Percentiles rank a stretch among this genome's conserved stretches.
Evolutionary conservation across 2,113 vertebrate genomes (phyloP).

Genomic region (Anarhynchus alexandrinus): DNA sequence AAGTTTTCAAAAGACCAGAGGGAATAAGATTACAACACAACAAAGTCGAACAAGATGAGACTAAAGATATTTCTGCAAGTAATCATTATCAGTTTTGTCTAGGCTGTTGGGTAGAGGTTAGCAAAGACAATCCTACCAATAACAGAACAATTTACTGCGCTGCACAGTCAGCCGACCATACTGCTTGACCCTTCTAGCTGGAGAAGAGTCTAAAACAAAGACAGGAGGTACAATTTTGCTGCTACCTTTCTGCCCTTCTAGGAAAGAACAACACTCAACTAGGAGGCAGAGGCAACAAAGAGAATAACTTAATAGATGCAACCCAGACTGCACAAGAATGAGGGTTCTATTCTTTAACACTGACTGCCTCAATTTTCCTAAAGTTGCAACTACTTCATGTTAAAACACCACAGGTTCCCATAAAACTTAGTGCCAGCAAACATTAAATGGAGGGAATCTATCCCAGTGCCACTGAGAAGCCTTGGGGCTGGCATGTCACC

Average conservation of each 20-base stretch:
- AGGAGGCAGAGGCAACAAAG: background rate
- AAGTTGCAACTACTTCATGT: background rate
- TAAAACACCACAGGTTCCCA: background rate
- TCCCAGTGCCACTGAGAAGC: background rate
- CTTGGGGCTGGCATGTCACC: rapidly evolving
- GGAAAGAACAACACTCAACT: background rate
- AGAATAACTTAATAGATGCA: background rate
- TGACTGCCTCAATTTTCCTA: background rate
- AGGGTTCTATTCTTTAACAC: background rate
- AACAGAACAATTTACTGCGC: background rate
- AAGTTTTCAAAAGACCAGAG: background rate
- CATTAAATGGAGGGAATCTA: background rate
- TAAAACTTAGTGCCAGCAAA: background rate
- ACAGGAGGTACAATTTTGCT: background rate
- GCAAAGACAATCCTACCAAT: background rate
- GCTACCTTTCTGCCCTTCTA: background rate
- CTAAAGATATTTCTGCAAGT: background rate
- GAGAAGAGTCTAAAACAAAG: background rate
- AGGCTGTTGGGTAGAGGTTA: background rate
- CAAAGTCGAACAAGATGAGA: background rate
- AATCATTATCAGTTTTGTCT: background rate
- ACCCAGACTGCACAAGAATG: background rate
- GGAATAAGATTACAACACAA: background rate
- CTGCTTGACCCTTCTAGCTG: background rate
- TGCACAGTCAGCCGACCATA: background rate